Evolutionary conservation across 2,113 vertebrate species (phyloP), one percentile per base, ranked within the genome.

Genomic region (Corvus cornix): DNA sequence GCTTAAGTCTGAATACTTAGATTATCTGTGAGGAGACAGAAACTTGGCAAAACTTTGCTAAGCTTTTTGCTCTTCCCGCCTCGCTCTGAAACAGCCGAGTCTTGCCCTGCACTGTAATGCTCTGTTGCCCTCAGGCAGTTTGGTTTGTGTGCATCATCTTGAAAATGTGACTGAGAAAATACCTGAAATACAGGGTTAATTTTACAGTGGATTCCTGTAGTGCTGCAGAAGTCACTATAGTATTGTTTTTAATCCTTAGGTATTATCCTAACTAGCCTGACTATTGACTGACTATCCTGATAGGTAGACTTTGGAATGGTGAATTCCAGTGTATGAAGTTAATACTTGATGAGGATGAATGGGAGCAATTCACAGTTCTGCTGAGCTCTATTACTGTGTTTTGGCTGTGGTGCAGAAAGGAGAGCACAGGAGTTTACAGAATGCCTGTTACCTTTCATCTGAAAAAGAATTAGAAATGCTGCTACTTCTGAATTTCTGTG

Each of bases 301-400:
- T 72, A 93, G 93, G 90, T 93, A 73, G 69, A 44, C 80, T 95
- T 96, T 86, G 95, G 93, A 96, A 96, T 88, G 89, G 78, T 92
- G 94, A 95, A 97, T 93, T 72, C 90, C 93, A 94, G 77, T n/a
- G 88, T 94, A 76, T 95, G 97, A 96, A 95, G 93, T 96, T 98
- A 95, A 93, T 96, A 74, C 89, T 95, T 39, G 49, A 87, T 93
- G 96, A 96, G 97, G 95, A 92, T 92, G 96, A 96, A 93, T 95
- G 93, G 93, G 88, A 95, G 95, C 93, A 98, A 96, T 98, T 98
- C 95, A 85, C 97, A 96, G 94, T 97, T 98, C 97, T 95, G 96
- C 93, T 95, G 77, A 72, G 82, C 86, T 93, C 87, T 93, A 26
- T 95, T 87, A 92, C 63, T 97, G 88, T 92, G 68, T 87, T 96